These are phyloP conservation scores for Callyntrura sp. DNA, from an alignment of 2,888 invertebrate genomes.

Conservation along the genomic window DNA sequence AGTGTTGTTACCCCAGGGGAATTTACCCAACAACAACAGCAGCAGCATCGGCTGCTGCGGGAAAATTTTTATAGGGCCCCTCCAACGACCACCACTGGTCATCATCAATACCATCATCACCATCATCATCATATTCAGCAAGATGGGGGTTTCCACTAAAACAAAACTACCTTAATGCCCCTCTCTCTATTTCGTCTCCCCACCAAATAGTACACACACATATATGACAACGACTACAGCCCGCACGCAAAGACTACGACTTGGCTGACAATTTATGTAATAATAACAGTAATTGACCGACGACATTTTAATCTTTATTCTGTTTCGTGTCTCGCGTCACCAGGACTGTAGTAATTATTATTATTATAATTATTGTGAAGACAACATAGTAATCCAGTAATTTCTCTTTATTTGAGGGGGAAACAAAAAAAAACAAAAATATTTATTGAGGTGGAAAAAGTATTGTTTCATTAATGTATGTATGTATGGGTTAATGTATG, in stretches of 20 bases:
- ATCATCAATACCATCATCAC: conserved; percentile 7
- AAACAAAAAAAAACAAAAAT: too few relatives aligned
- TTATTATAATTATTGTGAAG: not conserved
- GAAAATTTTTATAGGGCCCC: conserved; percentile 61
- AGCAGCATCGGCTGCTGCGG: conserved; percentile 26
- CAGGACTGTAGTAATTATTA: conserved; percentile 25
- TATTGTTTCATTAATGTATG: conserved; percentile 34
- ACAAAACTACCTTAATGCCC: too few relatives aligned
- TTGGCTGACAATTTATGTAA: conserved; percentile 8
- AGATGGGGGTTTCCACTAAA: conserved; percentile 60
- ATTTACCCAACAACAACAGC: conserved; percentile 17
- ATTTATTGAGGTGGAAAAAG: conserved; percentile 13
- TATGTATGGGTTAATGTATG: conserved; percentile 32
- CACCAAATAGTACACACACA: conserved; percentile 5
- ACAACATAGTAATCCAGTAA: too few relatives aligned
- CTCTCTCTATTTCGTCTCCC: not conserved
- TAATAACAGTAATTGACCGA: conserved; percentile 3
- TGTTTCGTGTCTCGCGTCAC: conserved; percentile 3
- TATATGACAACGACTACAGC: conserved; percentile 18
- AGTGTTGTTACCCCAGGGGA: conserved; percentile 33
- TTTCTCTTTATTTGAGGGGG: too few relatives aligned
- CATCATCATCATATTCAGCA: conserved; percentile 52
- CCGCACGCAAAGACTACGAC: conserved; percentile 9
- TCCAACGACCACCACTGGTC: not conserved
- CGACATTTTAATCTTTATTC: not conserved